Evolutionary conservation across 2,888 invertebrate species (phyloP), one percentile per base, ranked within the genome.

Genomic region (Leucophenga montana): DNA sequence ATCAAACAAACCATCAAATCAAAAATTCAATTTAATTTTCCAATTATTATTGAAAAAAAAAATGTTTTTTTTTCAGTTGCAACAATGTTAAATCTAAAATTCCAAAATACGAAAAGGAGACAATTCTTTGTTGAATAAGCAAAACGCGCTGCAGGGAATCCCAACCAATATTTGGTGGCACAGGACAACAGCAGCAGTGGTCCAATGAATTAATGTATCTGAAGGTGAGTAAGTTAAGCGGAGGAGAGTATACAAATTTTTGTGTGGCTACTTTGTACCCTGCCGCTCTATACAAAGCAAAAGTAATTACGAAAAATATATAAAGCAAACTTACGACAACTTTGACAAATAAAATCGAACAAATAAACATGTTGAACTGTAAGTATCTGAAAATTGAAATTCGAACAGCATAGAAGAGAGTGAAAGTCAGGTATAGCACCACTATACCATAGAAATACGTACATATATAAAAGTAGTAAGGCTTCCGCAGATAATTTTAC

Each of bases 361-460:
- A 54, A 18, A 54, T 11, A n/a, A 54, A 54, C 54, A 20, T 54
- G 20, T 22, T 54, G 18, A 54, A 54, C 39, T 39, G 11, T 5
- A 16, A 20, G 8, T 22, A 61, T 54, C 20, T 50, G 71, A 83
- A 76, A 79, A 79, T 83, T 83, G 83, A 77, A 80, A 80, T 62
- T 59, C 39, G 1, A 39, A 68, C 74, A 83, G 80, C 82, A 82
- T 83, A 82, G 73, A 70, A 66, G 68, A 39, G 18, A 71, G 57
- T 65, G 62, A 72, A 71, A 67, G 50, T 11, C 39, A 39, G 39
- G 39, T 39, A 39, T 39, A 11, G 69, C 74, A 77, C 70, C n/a
- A n/a, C n/a, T n/a, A n/a, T n/a, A n/a, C n/a, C n/a, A n/a, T n/a
- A n/a, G n/a, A n/a, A n/a, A n/a, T n/a, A n/a, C n/a, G n/a, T n/a